phyloP scores from a whole-genome alignment of 2,888 invertebrate species.

The Lithosia quadra region DNA sequence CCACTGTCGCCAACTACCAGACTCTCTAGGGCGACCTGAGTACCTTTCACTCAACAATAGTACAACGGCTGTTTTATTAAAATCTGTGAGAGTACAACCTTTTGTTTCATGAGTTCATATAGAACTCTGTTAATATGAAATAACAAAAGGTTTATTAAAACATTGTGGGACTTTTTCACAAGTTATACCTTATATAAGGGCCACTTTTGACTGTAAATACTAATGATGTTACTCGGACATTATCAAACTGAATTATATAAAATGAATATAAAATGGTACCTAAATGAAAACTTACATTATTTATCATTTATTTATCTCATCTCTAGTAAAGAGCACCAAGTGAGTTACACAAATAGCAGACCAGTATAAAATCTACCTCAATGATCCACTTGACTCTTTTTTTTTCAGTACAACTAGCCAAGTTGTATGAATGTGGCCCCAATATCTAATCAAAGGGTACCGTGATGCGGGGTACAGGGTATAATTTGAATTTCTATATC shows the following conservation, averaged over 20 bases:
- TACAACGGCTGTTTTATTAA: not conserved
- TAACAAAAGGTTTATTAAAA: not conserved
- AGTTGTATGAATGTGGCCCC: too few species aligned
- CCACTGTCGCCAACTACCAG: not conserved
- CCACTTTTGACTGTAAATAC: not conserved
- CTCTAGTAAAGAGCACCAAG: not conserved
- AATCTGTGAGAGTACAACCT: not conserved
- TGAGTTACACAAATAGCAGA: too few species aligned
- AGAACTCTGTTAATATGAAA: not conserved
- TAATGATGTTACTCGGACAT: not conserved
- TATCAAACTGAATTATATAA: too few species aligned
- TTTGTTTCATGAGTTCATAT: not conserved
- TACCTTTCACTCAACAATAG: not conserved
- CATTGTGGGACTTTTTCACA: not conserved
- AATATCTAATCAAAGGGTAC: too few species aligned
- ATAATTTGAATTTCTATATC: too few species aligned
- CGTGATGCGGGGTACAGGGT: too few species aligned
- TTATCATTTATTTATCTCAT: not conserved
- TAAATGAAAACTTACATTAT: too few species aligned
- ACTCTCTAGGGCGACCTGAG: not conserved
- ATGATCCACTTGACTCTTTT: too few species aligned
- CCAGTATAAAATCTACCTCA: too few species aligned
- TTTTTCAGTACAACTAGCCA: too few species aligned
- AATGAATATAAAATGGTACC: too few species aligned
- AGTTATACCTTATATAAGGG: not conserved